phyloP scores from a whole-genome alignment of 2,113 vertebrate species.

The Ictalurus furcatus region DNA sequence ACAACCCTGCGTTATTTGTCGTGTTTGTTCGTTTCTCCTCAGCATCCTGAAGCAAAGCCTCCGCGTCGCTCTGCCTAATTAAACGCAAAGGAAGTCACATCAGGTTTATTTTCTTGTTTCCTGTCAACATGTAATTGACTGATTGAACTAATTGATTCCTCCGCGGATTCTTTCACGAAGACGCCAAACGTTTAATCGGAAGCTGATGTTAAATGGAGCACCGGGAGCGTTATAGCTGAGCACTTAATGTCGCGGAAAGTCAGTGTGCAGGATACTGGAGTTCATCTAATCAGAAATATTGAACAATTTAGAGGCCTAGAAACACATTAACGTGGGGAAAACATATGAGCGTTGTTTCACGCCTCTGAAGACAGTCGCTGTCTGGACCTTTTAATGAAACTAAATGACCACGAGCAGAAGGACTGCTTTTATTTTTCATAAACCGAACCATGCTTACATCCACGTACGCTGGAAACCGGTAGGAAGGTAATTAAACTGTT shows the following conservation, averaged over 20 bases:
- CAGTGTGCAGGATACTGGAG: not conserved
- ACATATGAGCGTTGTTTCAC: not conserved
- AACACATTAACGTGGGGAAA: conserved; percentile 13
- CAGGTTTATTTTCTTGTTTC: conserved; percentile 36
- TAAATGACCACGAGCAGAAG: conserved; percentile 14
- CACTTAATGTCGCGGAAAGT: not conserved
- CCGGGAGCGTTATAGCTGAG: conserved; percentile 1
- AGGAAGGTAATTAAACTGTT: conserved; percentile 32
- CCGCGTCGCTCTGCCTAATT: conserved; percentile 16
- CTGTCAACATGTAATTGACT: conserved; percentile 48
- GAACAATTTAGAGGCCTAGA: conserved; percentile 8
- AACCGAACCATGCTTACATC: not conserved
- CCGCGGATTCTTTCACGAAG: conserved; percentile 20
- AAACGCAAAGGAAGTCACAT: conserved; percentile 19
- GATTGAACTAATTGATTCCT: conserved; percentile 49
- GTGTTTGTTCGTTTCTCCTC: conserved; percentile 25
- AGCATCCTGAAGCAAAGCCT: conserved; percentile 18
- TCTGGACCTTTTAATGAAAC: conserved; percentile 24
- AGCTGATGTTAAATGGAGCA: conserved; percentile 9
- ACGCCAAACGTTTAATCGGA: conserved; percentile 34
- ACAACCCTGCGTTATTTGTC: conserved; percentile 26
- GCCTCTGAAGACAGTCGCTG: not conserved
- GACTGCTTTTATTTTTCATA: not conserved
- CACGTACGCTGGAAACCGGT: not conserved
- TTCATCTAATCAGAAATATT: conserved; percentile 8